Percentiles rank a stretch among this genome's conserved stretches.
These are phyloP conservation scores for Eristalis arbustorum DNA, from an alignment of 2,888 invertebrate species.

Conservation along the genomic window DNA sequence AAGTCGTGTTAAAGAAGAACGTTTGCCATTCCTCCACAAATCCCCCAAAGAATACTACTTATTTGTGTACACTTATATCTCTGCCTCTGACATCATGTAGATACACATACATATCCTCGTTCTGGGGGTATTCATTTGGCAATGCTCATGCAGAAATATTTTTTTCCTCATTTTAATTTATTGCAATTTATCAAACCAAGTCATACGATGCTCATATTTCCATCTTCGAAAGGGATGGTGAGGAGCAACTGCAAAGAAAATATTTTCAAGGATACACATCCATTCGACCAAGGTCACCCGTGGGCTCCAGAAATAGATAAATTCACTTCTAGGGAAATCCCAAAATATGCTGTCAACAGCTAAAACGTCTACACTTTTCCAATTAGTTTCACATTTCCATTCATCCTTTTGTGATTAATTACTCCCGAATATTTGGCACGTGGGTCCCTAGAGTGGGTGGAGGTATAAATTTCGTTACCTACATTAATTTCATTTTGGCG, in stretches of 20 bases:
- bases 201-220: neutral
- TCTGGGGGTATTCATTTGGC: neutral
- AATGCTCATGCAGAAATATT: neutral
- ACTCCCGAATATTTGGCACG: conserved; percentile 28
- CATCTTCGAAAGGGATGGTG: too few species aligned
- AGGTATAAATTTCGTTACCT: conserved; percentile 23
- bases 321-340: neutral
- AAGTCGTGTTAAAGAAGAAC: neutral
- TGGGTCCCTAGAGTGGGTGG: conserved; percentile 13
- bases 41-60: neutral
- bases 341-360: conserved; percentile 18
- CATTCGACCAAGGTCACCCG: neutral
- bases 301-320: neutral
- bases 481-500: conserved; percentile 56
- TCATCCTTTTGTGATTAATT: conserved; percentile 58
- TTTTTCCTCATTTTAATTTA: neutral
- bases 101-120: neutral
- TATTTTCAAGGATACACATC: neutral
- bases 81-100: neutral
- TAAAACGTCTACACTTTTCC: conserved; percentile 23
- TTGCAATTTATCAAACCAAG: neutral
- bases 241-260: neutral
- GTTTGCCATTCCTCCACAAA: neutral
- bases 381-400: conserved; percentile 56
- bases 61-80: neutral